Evolutionary conservation across 2,113 vertebrate genomes (phyloP).

Genomic region (Thinocorus orbignyianus): DNA sequence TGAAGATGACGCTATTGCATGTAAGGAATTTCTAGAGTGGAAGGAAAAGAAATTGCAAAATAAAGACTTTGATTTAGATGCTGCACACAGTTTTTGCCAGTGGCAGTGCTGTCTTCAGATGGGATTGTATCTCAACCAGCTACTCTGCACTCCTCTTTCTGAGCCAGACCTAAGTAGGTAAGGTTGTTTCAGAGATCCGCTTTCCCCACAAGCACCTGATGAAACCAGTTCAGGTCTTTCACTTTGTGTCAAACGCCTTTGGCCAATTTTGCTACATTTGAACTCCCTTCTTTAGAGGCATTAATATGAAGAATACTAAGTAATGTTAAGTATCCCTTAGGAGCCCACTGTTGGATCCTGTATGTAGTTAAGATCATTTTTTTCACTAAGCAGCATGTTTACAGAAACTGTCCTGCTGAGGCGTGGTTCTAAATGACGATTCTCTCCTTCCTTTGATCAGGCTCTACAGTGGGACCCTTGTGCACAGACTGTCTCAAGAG

Average conservation of each 20-base stretch:
- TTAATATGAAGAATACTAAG: neutral
- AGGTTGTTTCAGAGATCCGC: neutral
- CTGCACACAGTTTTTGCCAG: slow-evolving; percentile 86
- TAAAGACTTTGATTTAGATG: slow-evolving; percentile 75
- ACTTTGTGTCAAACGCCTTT: neutral
- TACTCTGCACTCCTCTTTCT: slow-evolving; percentile 81
- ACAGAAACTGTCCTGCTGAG: neutral
- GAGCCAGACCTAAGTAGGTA: slow-evolving; percentile 86
- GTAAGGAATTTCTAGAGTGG: slow-evolving; percentile 52
- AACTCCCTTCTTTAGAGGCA: neutral
- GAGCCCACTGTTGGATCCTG: neutral
- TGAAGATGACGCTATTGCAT: slow-evolving; percentile 27
- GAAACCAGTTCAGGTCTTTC: neutral
- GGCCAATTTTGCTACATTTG: neutral
- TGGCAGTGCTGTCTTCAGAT: slow-evolving; percentile 94
- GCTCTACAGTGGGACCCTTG: slow-evolving; percentile 87
- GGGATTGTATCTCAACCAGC: slow-evolving; percentile 86
- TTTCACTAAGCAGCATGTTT: neutral
- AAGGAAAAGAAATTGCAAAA: slow-evolving; percentile 52
- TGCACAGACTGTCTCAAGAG: slow-evolving; percentile 78
- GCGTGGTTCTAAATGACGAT: neutral
- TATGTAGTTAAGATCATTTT: neutral
- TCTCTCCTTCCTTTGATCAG: slow-evolving; percentile 67
- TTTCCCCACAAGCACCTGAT: neutral
- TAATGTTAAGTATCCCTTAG: neutral